phyloP scores from a whole-genome alignment of 2,797 vertebrate genomes.

The Rousettus madagascariensis region DNA sequence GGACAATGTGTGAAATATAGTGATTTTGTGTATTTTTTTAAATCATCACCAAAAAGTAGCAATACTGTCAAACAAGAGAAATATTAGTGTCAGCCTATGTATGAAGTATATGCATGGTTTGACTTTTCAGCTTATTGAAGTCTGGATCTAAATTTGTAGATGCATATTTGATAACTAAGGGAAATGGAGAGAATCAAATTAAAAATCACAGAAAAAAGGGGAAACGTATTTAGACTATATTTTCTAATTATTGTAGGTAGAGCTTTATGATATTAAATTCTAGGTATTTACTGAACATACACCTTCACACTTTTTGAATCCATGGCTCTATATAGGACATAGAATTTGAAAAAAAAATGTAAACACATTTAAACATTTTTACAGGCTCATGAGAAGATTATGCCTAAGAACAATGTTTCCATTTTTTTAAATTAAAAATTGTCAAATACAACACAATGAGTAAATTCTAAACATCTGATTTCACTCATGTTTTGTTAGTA shows the following conservation, averaged over 20 bases:
- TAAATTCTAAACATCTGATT: background rate
- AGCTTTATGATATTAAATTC: background rate
- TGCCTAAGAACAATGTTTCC: background rate
- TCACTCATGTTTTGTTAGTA: background rate
- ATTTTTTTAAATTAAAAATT: background rate
- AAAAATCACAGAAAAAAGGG: background rate
- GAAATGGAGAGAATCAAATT: background rate
- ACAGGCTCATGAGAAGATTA: background rate
- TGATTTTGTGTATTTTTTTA: background rate
- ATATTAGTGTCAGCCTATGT: background rate
- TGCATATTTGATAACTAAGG: background rate
- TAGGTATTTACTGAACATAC: background rate
- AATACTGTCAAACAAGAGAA: background rate
- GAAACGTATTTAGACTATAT: background rate
- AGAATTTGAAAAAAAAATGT: background rate
- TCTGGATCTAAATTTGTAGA: background rate
- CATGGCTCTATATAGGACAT: background rate
- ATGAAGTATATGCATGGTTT: background rate
- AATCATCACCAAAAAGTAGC: background rate
- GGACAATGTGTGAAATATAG: background rate
- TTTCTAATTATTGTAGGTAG: background rate
- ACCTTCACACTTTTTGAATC: background rate
- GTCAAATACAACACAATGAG: background rate
- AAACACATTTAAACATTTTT: background rate
- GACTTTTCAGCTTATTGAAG: background rate